Evolutionary conservation across 2,797 vertebrate species (phyloP), one percentile per base, ranked within the genome.

Genomic region (Rhincodon typus): DNA sequence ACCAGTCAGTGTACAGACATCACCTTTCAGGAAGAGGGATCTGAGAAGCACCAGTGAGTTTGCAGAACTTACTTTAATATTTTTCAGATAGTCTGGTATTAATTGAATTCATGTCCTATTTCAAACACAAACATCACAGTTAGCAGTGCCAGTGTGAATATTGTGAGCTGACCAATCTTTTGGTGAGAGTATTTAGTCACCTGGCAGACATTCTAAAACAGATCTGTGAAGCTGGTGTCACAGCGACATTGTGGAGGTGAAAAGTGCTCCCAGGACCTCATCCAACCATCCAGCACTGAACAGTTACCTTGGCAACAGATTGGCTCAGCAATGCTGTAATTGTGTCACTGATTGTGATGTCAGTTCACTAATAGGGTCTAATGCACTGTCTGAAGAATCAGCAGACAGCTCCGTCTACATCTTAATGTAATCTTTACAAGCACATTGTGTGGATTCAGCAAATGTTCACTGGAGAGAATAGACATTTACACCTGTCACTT

Each of bases 301-400:
- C 62, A n/a, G 90, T 69, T 69, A 25, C 90, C 90, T 12, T 67
- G 62, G 66, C 90, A 93, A 93, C 66, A 93, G 62, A 93, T 93
- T 93, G 66, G 62, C n/a, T 42, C n/a, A 42, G 90, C n/a, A 8
- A 21, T 1, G 4, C 21, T 4, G n/a, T 93, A 93, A 93, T 69
- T 69, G 90, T 93, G 90, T 93, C 90, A 69, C 21, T 25, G 66
- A 38, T 53, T 93, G 17, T 38, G 90, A 93, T 93, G 90, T 93
- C 90, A 69, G 62, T 69, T 93, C 66, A 69, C 90, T 93, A 93
- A 93, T 93, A 38, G 90, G 62, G 21, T 42, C 3, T 69, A 69
- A 69, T 93, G n/a, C 34, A 93, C 34, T 93, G 90, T 42, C 42
- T 38, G 62, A 42, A 21, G 34, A 21, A 38, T 42, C 19, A 27